Evolutionary conservation across 2,888 invertebrate species (phyloP).

Genomic region (Sphinx pinastri): DNA sequence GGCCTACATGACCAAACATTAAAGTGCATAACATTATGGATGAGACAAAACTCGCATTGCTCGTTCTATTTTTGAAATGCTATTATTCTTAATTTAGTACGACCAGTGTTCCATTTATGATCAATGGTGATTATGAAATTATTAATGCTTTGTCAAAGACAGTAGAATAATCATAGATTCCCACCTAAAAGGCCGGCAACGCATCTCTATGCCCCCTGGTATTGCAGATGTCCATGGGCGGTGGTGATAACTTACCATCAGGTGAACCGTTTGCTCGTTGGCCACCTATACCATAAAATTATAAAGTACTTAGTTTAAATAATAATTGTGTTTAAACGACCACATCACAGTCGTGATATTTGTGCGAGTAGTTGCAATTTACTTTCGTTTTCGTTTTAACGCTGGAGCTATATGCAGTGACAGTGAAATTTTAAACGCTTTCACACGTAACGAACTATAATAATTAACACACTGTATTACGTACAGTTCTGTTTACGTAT

Average conservation of each 20-base stretch:
- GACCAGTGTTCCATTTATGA: conserved; percentile 42
- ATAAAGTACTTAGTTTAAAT: too few species aligned
- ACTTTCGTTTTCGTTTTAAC: conserved; percentile 9
- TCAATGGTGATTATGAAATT: too few species aligned
- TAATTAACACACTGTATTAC: conserved; percentile 3
- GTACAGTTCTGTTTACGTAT: not conserved
- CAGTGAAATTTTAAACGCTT: conserved; percentile 46
- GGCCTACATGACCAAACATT: conserved; percentile 17
- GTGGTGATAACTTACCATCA: too few species aligned
- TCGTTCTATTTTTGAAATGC: conserved; percentile 56
- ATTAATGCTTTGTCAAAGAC: too few species aligned
- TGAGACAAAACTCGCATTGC: conserved; percentile 40
- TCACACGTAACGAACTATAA: conserved; percentile 40
- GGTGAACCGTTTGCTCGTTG: too few species aligned
- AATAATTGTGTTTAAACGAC: too few species aligned
- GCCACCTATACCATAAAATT: too few species aligned
- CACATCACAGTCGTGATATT: not conserved
- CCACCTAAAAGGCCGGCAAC: too few species aligned
- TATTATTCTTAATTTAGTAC: conserved; percentile 46
- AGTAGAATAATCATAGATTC: too few species aligned
- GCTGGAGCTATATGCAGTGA: conserved; percentile 32
- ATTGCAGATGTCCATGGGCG: too few species aligned
- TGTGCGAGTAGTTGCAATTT: not conserved
- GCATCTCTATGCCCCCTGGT: too few species aligned
- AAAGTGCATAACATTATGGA: conserved; percentile 36